Base-by-base conservation (phyloP, 2,888 invertebrate genomes). In the Drosophila antonietae region DNA sequence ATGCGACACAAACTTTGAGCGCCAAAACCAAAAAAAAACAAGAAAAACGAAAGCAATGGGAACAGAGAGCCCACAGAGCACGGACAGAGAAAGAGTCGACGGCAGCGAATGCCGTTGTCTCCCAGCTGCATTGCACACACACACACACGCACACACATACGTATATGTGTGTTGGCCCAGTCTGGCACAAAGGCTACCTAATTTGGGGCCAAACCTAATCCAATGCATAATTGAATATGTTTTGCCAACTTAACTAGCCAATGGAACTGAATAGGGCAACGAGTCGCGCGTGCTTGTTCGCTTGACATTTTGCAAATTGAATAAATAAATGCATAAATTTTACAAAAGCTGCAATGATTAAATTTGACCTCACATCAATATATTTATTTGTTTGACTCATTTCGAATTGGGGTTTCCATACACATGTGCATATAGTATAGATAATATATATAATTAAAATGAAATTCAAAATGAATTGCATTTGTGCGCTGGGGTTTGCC, bases 1-100 rank as follows among this genome's bases (percentile, higher is more conserved):
- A 73, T 75, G 82, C 72, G 84, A 87, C 80, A 82, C 72, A 73
- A 85, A 85, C 71, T 80, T 87, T 78, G 55, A 41, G 47, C 46
- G n/a, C n/a, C 46, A 15, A 39, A 28, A 31, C 23, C 53, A 37
- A 53, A 20, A n/a, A n/a, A n/a, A n/a, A n/a, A n/a, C n/a, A n/a
- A 51, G 9, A 28, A 14, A n/a, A 51, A 12, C 9, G 10, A 39
- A 23, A 8, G 14, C 33, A 18, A 10, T 15, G 47, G n/a, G 37
- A 12, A 18, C 44, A 44, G 43, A 18, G 43, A 43, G 28, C 28
- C 28, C 28, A 28, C 28, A 46, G 31, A 6, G 39, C 55, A 28
- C 44, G 12, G 52, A 2, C n/a, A 15, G 10, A 12, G 12, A 31
- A 44, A 61, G 28, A 18, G 46, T 2, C 15, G 62, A 44, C 20